Evolutionary conservation across 2,113 vertebrate genomes (phyloP).

Genomic region (Trogon surrucura): DNA sequence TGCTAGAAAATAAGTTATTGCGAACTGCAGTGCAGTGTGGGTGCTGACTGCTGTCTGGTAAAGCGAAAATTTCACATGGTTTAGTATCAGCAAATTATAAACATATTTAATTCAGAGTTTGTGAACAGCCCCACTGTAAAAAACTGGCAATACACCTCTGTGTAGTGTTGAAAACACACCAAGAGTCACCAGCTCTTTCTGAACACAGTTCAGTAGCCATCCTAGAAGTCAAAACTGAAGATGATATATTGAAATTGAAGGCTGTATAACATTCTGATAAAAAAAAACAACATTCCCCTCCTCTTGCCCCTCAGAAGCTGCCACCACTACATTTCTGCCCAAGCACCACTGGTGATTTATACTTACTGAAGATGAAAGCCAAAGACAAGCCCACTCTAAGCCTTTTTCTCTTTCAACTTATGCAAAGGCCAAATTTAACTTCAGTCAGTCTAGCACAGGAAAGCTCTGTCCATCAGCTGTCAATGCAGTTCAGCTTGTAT

Average conservation of each 20-base stretch:
- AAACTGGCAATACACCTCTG: neutral
- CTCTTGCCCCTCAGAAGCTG: neutral
- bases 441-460: neutral
- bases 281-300: neutral
- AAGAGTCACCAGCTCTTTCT: neutral
- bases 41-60: neutral
- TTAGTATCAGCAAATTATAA: neutral
- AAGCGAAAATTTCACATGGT: neutral
- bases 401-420: slow-evolving; percentile 20
- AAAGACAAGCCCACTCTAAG: neutral
- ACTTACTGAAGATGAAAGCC: neutral
- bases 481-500: neutral
- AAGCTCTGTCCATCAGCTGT: neutral
- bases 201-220: neutral
- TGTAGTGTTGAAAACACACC: neutral
- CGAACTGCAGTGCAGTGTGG: neutral
- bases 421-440: neutral
- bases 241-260: neutral
- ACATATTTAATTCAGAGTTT: neutral
- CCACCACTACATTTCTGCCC: neutral
- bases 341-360: neutral
- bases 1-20: neutral
- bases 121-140: neutral
- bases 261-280: neutral
- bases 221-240: neutral